These are phyloP conservation scores for Peromyscus maniculatus DNA, from an alignment of 2,113 vertebrate species.

Conservation along the genomic window DNA sequence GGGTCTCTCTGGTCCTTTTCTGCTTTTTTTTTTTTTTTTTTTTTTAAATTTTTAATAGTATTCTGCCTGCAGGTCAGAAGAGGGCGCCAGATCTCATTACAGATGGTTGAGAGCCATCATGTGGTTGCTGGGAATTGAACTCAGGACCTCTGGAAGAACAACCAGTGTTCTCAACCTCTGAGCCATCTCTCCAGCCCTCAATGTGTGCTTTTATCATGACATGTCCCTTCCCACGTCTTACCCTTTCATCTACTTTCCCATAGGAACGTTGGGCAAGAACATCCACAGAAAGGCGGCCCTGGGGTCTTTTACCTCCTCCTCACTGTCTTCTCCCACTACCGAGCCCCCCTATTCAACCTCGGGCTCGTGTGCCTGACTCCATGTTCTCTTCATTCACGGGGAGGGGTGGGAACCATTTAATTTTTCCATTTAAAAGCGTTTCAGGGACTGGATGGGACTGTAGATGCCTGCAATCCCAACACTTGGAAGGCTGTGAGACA, in stretches of 20 bases:
- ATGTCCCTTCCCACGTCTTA: fast-evolving
- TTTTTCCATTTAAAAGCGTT: neutral
- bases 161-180: too few relatives aligned
- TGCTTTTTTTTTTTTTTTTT: fast-evolving
- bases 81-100: too few relatives aligned
- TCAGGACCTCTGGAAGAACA: too few relatives aligned
- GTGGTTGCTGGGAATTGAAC: too few relatives aligned
- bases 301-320: neutral
- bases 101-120: too few relatives aligned
- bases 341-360: neutral
- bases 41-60: too few relatives aligned
- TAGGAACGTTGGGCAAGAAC: neutral
- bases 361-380: neutral
- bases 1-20: neutral
- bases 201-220: fast-evolving
- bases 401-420: neutral
- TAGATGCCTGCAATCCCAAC: neutral
- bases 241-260: neutral
- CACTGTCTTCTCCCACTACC: too few relatives aligned
- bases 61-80: too few relatives aligned
- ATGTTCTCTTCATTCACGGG: neutral
- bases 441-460: neutral
- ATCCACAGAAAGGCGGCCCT: neutral
- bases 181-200: too few relatives aligned
- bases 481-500: neutral